Percentiles rank a stretch among this genome's conserved stretches.
Evolutionary conservation across 2,888 invertebrate genomes (phyloP).

Genomic region (Trichogramma evanescens): DNA sequence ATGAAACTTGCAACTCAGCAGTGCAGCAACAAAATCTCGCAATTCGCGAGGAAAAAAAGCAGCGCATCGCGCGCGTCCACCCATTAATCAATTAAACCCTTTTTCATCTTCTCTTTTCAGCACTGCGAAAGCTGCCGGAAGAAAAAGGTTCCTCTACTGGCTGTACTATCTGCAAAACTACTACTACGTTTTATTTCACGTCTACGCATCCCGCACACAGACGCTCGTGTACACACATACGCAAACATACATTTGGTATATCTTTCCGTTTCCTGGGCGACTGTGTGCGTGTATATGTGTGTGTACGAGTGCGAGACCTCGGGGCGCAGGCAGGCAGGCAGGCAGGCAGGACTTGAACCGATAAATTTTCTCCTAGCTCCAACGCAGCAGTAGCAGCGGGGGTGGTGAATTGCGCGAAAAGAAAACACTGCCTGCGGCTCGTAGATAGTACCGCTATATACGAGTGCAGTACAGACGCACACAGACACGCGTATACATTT

Average conservation of each 20-base stretch:
- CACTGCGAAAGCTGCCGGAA: too few species aligned
- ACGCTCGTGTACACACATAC: not conserved
- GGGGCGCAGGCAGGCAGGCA: too few species aligned
- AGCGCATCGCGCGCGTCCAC: too few species aligned
- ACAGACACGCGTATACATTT: too few species aligned
- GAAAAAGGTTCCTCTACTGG: not conserved
- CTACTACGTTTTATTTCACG: constrained; percentile 13
- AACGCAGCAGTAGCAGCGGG: not conserved
- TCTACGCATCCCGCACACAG: not conserved
- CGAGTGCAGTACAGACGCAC: too few species aligned
- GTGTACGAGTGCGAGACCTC: too few species aligned
- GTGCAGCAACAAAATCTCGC: too few species aligned
- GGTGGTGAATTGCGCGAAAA: not conserved
- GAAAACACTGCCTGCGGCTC: constrained; percentile 20
- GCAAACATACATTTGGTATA: not conserved
- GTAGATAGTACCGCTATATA: constrained; percentile 9
- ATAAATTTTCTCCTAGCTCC: constrained; percentile 19
- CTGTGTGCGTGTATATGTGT: too few species aligned
- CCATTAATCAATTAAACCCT: too few species aligned
- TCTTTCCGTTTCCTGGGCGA: constrained; percentile 2
- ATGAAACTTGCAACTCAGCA: too few species aligned
- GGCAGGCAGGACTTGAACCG: not conserved
- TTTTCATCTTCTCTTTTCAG: too few species aligned
- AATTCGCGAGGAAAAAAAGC: too few species aligned
- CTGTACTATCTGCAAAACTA: not conserved